Base-by-base conservation (phyloP, 92 coral and sea anemone species). In the Actinernus sp. region DNA sequence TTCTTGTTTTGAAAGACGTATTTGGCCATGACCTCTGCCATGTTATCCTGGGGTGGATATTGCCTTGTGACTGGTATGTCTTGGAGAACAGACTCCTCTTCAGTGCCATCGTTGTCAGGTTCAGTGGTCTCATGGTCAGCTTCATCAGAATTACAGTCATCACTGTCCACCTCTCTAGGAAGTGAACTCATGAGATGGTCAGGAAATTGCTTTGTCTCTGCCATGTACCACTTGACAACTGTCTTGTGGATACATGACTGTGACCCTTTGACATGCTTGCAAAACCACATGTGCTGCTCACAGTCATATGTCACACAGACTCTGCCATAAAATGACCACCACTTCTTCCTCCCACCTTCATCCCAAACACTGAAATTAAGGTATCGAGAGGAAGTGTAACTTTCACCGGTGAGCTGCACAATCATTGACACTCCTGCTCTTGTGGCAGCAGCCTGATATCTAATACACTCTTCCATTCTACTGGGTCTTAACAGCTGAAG, bases 291-390 rank as follows among this genome's bases (percentile, higher is more conserved):
- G 21, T 25, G 32, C 31, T 40, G 20, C 25, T 61, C 83, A 14
- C 24, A 34, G 76, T 55, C 61, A 65, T 12, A 54, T 17, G 83
- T 52, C 6, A 65, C 83, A 44, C 71, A 68, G 24, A 76, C 83
- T 52, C 83, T 20, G 2, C 62, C 62, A 65, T 36, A 7, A 41
- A 76, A 76, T n/a, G 75, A 76, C 83, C 83, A 76, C n/a, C n/a
- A n/a, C n/a, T n/a, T n/a, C n/a, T n/a, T n/a, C n/a, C n/a, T n/a
- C n/a, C n/a, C n/a, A n/a, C n/a, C n/a, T n/a, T n/a, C n/a, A n/a
- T n/a, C n/a, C n/a, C n/a, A n/a, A n/a, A n/a, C n/a, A n/a, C n/a
- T n/a, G n/a, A n/a, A n/a, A n/a, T n/a, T n/a, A n/a, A n/a, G n/a
- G n/a, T n/a, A n/a, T n/a, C n/a, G n/a, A 41, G 68, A 56, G 29